Percentiles rank a stretch among this genome's conserved stretches.
Evolutionary conservation across 1,140 invertebrate genomes (phyloP).

Genomic region (Oryzaephilus surinamensis): DNA sequence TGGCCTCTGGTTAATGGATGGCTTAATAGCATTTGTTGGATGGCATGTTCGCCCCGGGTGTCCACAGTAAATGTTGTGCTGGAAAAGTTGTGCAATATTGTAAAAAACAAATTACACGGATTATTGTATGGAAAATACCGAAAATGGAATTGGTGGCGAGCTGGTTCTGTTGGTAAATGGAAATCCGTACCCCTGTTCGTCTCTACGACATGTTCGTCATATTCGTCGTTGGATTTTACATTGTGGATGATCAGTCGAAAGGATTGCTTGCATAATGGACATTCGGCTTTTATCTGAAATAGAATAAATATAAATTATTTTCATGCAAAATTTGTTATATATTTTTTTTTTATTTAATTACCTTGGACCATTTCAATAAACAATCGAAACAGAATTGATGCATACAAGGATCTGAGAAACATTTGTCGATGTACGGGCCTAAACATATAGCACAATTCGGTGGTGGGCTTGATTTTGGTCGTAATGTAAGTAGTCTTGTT

Average conservation of each 20-base stretch:
- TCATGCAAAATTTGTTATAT: neutral
- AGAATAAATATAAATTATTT: neutral
- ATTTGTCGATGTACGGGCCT: conserved; percentile 74
- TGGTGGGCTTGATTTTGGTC: conserved; percentile 65
- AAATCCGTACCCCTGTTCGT: conserved; percentile 14
- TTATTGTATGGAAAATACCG: conserved; percentile 19
- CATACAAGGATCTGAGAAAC: conserved; percentile 82
- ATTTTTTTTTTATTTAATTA: no score
- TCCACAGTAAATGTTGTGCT: conserved; percentile 49
- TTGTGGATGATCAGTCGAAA: conserved; percentile 89
- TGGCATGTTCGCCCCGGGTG: conserved; percentile 40
- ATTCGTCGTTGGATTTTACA: conserved; percentile 75
- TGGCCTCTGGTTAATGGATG: conserved; percentile 37
- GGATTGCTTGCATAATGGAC: conserved; percentile 85
- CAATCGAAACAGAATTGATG: conserved; percentile 93
- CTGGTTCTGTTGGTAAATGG: conserved; percentile 18
- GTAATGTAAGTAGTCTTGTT: no score
- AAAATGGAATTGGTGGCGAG: conserved; percentile 33
- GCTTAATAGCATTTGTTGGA: conserved; percentile 43
- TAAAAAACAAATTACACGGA: neutral
- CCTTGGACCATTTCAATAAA: conserved; percentile 87
- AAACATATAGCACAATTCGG: conserved; percentile 88
- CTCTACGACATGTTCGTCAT: conserved; percentile 61
- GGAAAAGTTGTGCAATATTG: conserved; percentile 15
- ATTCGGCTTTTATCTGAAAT: conserved; percentile 74